Evolutionary conservation across 2,888 invertebrate species (phyloP).

Genomic region (Halocaridina rubra): DNA sequence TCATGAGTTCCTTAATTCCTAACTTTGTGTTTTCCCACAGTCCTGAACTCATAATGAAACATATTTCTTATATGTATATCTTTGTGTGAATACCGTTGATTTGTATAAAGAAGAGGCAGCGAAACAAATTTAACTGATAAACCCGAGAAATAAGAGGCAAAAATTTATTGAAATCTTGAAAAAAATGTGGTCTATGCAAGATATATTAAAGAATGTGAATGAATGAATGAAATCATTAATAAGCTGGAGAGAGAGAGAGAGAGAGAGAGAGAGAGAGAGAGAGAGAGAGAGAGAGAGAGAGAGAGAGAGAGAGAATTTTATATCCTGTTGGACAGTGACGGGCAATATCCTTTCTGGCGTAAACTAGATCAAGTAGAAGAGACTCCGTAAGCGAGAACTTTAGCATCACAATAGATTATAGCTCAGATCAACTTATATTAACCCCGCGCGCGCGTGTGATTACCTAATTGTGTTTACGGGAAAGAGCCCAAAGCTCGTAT

Average conservation of each 20-base stretch:
- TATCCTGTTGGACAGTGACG: neutral
- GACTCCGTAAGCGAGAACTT: neutral
- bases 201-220: too few species aligned
- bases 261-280: slow-evolving; percentile 3
- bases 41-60: neutral
- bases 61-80: neutral
- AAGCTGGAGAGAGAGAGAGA: too few species aligned
- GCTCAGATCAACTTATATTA: neutral
- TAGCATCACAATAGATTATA: neutral
- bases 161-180: neutral
- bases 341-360: too few species aligned
- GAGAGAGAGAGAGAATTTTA: too few species aligned
- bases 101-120: neutral
- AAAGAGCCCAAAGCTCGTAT: too few species aligned
- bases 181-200: neutral
- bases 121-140: slow-evolving; percentile 1
- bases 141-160: neutral
- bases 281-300: slow-evolving; percentile 9
- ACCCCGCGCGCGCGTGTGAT: neutral
- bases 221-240: too few species aligned
- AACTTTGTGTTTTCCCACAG: neutral
- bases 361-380: neutral
- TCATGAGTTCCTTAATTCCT: neutral
- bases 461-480: too few species aligned
- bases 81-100: too few species aligned